Percentiles rank a stretch among this genome's conserved stretches.
Evolutionary conservation across 2,113 vertebrate genomes (phyloP).

Genomic region (Heliornis fulica): DNA sequence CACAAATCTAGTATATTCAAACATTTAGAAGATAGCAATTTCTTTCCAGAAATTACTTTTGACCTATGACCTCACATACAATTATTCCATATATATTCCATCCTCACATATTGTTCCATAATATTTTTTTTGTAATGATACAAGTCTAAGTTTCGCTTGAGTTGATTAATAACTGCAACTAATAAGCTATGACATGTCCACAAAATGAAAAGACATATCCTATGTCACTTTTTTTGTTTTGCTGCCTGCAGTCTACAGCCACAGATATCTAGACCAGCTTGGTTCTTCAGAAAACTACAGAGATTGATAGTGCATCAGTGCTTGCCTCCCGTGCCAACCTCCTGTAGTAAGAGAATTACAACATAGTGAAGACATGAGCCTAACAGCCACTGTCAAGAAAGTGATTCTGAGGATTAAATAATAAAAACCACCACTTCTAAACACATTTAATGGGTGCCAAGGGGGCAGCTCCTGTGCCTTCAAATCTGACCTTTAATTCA

Average conservation of each 20-base stretch:
- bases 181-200: neutral
- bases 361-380: neutral
- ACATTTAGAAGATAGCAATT: neutral
- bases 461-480: neutral
- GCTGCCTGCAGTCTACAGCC: neutral
- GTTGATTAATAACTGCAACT: neutral
- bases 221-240: neutral
- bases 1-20: neutral
- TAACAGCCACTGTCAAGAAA: neutral
- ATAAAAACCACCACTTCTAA: neutral
- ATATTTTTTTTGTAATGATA: neutral
- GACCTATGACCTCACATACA: fast-evolving
- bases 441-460: neutral
- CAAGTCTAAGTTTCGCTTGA: neutral
- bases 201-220: neutral
- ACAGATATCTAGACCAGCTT: neutral
- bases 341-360: neutral
- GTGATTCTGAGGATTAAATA: neutral
- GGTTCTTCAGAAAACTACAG: neutral
- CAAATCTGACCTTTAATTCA: neutral
- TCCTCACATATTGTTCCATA: neutral
- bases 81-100: no score
- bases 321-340: neutral
- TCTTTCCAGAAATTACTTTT: neutral
- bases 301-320: neutral